Base-by-base conservation (phyloP, 2,797 vertebrate genomes). In the Typhlichthys subterraneus region DNA sequence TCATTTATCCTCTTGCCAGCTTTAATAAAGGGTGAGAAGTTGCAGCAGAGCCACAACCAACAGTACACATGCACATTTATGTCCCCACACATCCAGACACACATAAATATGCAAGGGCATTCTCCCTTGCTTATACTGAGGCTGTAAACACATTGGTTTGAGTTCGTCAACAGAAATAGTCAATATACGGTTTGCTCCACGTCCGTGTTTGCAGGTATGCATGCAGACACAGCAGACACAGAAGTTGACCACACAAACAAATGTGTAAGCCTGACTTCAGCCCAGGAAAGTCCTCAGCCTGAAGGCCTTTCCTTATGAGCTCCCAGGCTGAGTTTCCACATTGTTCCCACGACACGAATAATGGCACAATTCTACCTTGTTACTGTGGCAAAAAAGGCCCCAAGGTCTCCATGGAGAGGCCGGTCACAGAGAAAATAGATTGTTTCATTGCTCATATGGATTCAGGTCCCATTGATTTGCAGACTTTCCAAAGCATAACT, bases 21-120 rank as follows among this genome's bases (percentile, higher is more conserved):
- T 81, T 62, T 70, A 62, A 59, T 52, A 68, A 74, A 77, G 15
- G 70, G 54, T 13, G 85, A 87, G 73, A 79, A 66, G 77, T 80
- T 70, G 73, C 75, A 82, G 80, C 57, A 53, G 64, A 77, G 61
- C 65, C 66, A 65, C 1, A 45, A 29, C 38, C 59, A 70, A 65
- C 56, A 61, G n/a, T 58, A 54, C 23, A 57, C 45, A 71, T 50
- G 53, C 62, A 38, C 33, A 2, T 12, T 9, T 38, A 60, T 12
- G 12, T 38, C 47, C 17, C 46, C 33, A 19, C 67, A 15, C 57
- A 71, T 53, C 23, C 3, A 72, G 13, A 7, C 53, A 33, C 15
- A 56, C 4, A 73, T 48, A 45, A 52, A 65, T 62, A 62, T 29
- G 65, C 58, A 55, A 17, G 29, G 23, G 56, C 23, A 23, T 45